Percentiles rank a stretch among this genome's conserved stretches.
These are phyloP conservation scores for Cirrhinus molitorella DNA, from an alignment of 2,797 vertebrate genomes.

Conservation along the genomic window DNA sequence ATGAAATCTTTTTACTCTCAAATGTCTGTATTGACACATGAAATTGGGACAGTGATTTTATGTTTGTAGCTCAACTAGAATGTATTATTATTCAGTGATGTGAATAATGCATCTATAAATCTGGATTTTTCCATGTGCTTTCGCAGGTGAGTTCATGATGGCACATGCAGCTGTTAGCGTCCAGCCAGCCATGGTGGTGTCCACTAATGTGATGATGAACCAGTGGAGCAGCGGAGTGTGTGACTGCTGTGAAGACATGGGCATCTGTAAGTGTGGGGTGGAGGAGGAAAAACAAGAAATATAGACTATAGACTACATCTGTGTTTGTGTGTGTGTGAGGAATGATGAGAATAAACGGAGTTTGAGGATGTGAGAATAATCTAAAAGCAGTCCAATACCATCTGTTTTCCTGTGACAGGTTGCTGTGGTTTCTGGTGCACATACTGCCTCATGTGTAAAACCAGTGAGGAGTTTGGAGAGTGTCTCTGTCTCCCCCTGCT, in stretches of 20 bases:
- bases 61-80: not conserved
- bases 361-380: not conserved
- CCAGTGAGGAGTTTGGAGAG: conserved; percentile 67
- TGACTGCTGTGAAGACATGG: conserved; percentile 68
- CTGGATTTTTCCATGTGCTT: not conserved
- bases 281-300: not conserved
- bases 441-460: conserved; percentile 66
- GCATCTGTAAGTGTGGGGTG: conserved; percentile 58
- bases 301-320: not conserved
- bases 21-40: too few relatives aligned
- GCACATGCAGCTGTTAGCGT: conserved; percentile 45
- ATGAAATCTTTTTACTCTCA: not conserved
- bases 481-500: conserved; percentile 71
- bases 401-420: conserved; percentile 55
- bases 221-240: conserved; percentile 62
- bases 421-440: conserved; percentile 70
- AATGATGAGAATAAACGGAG: not conserved
- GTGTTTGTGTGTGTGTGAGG: not conserved
- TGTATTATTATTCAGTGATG: not conserved
- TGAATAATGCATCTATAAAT: not conserved
- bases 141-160: not conserved
- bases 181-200: conserved; percentile 42
- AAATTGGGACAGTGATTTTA: not conserved
- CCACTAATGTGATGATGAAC: conserved; percentile 20
- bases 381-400: not conserved